A percentile compares a stretch with the other conserved stretches of the same genome.
Evolutionary conservation across 2,113 vertebrate species (phyloP).

Genomic region (Sphyrna mokarran): DNA sequence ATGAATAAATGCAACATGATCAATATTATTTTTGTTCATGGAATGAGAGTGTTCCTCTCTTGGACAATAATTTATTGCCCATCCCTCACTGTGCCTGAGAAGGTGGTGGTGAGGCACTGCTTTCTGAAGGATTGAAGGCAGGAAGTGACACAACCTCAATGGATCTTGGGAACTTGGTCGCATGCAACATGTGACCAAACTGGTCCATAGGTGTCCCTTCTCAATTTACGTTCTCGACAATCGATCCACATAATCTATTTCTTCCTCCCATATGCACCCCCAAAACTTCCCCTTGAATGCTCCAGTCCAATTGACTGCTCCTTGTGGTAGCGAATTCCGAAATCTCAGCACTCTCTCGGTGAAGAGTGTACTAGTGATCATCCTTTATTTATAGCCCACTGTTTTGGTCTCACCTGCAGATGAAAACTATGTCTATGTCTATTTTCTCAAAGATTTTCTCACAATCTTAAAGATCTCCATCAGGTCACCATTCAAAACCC

Average conservation of each 20-base stretch:
- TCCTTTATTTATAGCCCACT: not conserved
- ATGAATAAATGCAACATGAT: not conserved
- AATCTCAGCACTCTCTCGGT: not conserved
- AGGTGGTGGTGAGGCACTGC: not conserved
- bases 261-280: not conserved
- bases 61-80: too few relatives aligned
- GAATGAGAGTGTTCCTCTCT: not conserved
- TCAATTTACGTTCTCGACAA: not conserved
- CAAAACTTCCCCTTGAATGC: not conserved
- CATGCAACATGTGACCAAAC: not conserved
- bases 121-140: not conserved
- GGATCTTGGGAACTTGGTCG: not conserved
- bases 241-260: not conserved
- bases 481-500: not conserved
- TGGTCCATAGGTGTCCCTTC: not conserved
- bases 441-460: not conserved
- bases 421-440: not conserved
- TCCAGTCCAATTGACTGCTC: not conserved
- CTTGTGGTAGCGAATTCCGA: not conserved
- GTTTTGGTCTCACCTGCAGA: too few relatives aligned
- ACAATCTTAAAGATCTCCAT: not conserved
- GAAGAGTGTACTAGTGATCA: not conserved
- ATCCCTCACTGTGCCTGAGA: too few relatives aligned
- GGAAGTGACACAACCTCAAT: too few relatives aligned
- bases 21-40: not conserved